These are phyloP conservation scores for Balaeniceps rex DNA, from an alignment of 2,113 vertebrate species.

Conservation along the genomic window DNA sequence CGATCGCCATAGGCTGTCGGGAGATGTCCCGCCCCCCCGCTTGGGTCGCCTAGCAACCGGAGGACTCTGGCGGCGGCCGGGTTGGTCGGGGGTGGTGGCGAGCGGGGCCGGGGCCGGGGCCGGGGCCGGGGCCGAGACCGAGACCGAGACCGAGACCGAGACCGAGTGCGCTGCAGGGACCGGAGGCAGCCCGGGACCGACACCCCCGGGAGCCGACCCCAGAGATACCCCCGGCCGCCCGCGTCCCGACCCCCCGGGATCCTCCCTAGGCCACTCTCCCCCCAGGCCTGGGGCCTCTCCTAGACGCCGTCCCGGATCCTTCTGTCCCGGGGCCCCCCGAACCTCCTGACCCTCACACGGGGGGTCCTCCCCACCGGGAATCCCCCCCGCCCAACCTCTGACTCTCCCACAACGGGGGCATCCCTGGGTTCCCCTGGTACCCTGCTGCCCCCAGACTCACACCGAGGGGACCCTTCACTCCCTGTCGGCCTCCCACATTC, in stretches of 20 bases:
- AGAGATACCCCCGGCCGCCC: too few relatives aligned
- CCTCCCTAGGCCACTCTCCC: background rate
- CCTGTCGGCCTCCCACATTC: background rate
- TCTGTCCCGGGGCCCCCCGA: too few relatives aligned
- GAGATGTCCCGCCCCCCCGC: background rate
- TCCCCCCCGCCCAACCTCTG: too few relatives aligned
- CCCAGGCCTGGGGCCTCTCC: background rate
- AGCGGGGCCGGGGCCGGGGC: too few relatives aligned
- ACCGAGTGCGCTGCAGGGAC: background rate
- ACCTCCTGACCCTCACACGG: background rate
- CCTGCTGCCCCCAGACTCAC: background rate
- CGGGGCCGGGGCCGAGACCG: too few relatives aligned
- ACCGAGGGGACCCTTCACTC: background rate
- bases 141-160: too few relatives aligned
- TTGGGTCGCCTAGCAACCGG: background rate
- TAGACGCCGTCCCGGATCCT: too few relatives aligned
- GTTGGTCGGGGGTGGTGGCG: too few relatives aligned
- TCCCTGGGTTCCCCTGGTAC: background rate
- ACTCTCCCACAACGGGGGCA: background rate
- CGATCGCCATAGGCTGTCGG: accelerated
- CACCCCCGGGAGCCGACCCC: too few relatives aligned
- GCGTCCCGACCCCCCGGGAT: too few relatives aligned
- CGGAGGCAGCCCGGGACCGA: background rate
- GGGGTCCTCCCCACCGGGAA: too few relatives aligned
- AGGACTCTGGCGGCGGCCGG: background rate